These are phyloP conservation scores for Antidorcas marsupialis DNA, from an alignment of 2,113 vertebrate species.

Conservation along the genomic window DNA sequence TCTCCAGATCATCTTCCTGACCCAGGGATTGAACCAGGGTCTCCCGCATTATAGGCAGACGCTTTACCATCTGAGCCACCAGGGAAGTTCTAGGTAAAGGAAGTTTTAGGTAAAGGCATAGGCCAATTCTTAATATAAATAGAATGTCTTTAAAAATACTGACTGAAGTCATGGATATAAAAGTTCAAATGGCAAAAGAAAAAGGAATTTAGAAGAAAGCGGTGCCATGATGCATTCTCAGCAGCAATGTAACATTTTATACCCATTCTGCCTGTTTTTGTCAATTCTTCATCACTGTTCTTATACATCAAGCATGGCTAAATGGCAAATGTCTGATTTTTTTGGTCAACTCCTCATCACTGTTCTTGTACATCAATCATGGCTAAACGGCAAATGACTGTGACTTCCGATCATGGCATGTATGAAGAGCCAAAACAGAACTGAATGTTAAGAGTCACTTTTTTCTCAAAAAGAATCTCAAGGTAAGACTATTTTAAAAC, in stretches of 20 bases:
- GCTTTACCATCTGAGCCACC: background rate
- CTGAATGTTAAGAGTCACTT: background rate
- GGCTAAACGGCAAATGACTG: background rate
- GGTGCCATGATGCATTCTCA: background rate
- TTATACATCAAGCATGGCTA: background rate
- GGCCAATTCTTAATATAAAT: background rate
- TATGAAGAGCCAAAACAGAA: background rate
- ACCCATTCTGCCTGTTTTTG: background rate
- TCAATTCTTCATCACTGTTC: background rate
- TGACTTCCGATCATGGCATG: background rate
- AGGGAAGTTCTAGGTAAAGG: background rate
- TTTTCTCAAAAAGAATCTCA: slow-evolving; percentile 16
- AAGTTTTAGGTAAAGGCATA: background rate
- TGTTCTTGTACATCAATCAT: background rate
- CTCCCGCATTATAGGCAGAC: background rate
- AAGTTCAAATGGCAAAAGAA: background rate
- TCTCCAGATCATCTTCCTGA: background rate
- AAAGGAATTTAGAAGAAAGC: slow-evolving; percentile 14
- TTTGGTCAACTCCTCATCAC: background rate
- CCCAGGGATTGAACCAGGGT: background rate
- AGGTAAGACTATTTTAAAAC: slow-evolving; percentile 35
- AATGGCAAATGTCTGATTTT: background rate
- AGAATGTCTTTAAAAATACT: background rate
- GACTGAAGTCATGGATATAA: background rate
- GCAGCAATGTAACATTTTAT: background rate